A percentile compares a stretch with the other conserved stretches of the same genome.
Conservation (phyloP, 2,797 vertebrate genomes). For the Monodelphis domestica region DNA sequence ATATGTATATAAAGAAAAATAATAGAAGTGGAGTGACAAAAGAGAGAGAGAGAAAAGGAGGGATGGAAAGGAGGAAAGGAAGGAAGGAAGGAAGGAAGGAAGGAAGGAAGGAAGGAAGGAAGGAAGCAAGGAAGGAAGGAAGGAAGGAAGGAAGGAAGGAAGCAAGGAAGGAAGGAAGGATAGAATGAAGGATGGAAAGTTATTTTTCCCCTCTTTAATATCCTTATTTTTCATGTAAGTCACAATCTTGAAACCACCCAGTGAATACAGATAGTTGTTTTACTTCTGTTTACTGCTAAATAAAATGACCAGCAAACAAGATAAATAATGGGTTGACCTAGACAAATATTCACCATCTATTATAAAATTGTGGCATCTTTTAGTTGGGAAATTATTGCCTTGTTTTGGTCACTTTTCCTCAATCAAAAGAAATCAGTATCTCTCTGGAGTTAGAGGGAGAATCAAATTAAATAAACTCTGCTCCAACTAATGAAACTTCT, state of each 20-base stretch:
- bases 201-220: background rate
- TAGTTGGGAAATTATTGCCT: constrained; percentile 54
- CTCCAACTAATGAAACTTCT: constrained; percentile 65
- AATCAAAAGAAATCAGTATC: constrained; percentile 43
- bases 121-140: background rate
- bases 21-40: background rate
- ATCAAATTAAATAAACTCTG: constrained; percentile 33
- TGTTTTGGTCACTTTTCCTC: constrained; percentile 53
- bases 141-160: background rate
- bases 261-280: constrained; percentile 27
- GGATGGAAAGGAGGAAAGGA: no score
- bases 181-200: background rate
- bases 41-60: background rate
- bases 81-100: no score
- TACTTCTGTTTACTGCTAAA: constrained; percentile 60
- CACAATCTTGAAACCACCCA: background rate
- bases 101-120: background rate
- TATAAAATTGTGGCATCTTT: constrained; percentile 58
- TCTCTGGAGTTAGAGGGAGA: constrained; percentile 41
- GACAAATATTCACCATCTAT: constrained; percentile 34
- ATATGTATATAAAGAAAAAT: background rate
- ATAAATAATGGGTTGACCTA: constrained; percentile 32
- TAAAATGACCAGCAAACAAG: constrained; percentile 51
- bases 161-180: background rate
- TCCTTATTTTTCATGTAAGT: background rate